Evolutionary conservation across 2,113 vertebrate genomes (phyloP).

Genomic region (Rhabdornis inornatus): DNA sequence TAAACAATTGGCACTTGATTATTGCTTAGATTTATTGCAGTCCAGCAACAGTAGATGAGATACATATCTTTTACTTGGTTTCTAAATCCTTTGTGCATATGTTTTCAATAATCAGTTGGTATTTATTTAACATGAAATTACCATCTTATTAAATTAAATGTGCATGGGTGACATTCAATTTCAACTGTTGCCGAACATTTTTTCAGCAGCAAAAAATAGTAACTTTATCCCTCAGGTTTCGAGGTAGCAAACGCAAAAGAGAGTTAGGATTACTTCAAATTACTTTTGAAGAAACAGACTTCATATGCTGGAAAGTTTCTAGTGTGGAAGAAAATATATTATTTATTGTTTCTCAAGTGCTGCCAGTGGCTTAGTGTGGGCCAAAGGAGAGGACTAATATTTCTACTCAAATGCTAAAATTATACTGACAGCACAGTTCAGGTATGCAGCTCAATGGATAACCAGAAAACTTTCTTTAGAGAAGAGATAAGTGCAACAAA

Average conservation of each 20-base stretch:
- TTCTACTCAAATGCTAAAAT: background rate
- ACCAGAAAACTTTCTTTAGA: background rate
- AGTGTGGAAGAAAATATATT: background rate
- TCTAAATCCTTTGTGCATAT: constrained; percentile 47
- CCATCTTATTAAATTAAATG: constrained; percentile 61
- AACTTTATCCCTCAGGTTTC: constrained; percentile 41
- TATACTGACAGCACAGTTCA: background rate
- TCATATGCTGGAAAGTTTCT: background rate
- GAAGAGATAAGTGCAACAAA: background rate
- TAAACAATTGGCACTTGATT: constrained; percentile 60
- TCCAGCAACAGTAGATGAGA: constrained; percentile 37
- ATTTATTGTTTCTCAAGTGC: constrained; percentile 39
- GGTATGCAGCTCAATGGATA: background rate
- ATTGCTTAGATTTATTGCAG: constrained; percentile 39
- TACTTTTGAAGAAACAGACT: constrained; percentile 21
- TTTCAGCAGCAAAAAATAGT: constrained; percentile 33
- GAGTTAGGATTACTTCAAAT: constrained; percentile 48
- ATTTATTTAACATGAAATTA: constrained; percentile 68
- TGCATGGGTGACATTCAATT: constrained; percentile 41
- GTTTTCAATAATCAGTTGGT: constrained; percentile 55
- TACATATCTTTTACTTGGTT: background rate
- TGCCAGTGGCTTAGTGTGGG: background rate
- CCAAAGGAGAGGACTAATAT: background rate
- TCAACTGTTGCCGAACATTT: background rate
- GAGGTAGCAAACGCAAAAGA: constrained; percentile 10